These are phyloP conservation scores for Danio aesculapii DNA, from an alignment of 2,797 vertebrate species.

Conservation along the genomic window DNA sequence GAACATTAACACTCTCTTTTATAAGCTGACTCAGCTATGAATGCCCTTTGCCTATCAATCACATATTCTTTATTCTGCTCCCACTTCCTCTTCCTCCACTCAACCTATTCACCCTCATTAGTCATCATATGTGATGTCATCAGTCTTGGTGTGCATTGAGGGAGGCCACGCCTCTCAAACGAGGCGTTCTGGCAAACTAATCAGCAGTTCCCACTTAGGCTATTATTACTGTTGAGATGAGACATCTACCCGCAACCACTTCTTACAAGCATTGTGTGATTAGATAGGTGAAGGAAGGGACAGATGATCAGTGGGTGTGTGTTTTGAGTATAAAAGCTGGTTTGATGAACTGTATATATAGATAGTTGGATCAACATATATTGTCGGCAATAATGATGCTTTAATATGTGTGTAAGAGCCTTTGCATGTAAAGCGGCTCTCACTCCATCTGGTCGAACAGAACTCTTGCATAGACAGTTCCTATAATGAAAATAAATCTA, in stretches of 20 bases:
- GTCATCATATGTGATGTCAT: slow-evolving; percentile 31
- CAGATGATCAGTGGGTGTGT: slow-evolving; percentile 28
- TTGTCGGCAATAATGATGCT: slow-evolving; percentile 10
- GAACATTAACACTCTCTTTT: slow-evolving; percentile 19
- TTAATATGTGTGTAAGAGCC: not conserved
- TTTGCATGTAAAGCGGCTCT: not conserved
- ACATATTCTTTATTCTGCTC: slow-evolving; percentile 7
- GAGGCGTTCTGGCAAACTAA: slow-evolving; percentile 17
- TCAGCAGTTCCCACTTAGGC: slow-evolving; percentile 22
- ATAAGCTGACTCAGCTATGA: slow-evolving; percentile 17
- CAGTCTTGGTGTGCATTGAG: not conserved
- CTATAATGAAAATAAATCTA: not conserved
- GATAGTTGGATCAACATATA: not conserved
- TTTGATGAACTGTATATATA: slow-evolving; percentile 5
- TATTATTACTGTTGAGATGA: slow-evolving; percentile 26
- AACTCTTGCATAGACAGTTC: not conserved
- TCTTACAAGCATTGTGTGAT: not conserved
- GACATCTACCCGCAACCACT: slow-evolving; percentile 7
- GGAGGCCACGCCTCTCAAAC: slow-evolving; percentile 11
- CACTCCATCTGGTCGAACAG: not conserved
- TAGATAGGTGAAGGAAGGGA: not conserved
- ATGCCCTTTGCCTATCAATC: slow-evolving; percentile 11
- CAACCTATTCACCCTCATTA: slow-evolving; percentile 5
- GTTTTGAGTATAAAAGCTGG: slow-evolving; percentile 21
- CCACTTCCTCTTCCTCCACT: not conserved